These are phyloP conservation scores for Ammodytes dubius DNA, from an alignment of 2,113 vertebrate species.

Conservation along the genomic window DNA sequence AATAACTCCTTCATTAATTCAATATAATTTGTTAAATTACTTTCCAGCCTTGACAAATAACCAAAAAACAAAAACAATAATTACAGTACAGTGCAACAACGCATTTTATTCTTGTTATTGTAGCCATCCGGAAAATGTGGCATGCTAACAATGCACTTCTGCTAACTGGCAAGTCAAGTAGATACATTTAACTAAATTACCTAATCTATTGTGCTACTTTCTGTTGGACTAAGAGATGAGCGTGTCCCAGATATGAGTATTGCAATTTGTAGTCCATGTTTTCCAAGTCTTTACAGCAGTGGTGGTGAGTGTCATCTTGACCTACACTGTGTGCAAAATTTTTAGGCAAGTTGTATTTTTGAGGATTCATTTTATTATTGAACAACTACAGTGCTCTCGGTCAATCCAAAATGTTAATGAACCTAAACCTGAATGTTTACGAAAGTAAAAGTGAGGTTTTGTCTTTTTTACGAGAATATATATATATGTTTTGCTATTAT, in stretches of 20 bases:
- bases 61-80: background rate
- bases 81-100: background rate
- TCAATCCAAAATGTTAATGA: no score
- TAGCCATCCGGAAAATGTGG: background rate
- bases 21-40: conserved; percentile 6
- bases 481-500: no score
- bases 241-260: background rate
- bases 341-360: background rate
- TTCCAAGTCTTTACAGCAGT: background rate
- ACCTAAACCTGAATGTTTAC: no score
- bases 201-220: background rate
- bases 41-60: conserved; percentile 9
- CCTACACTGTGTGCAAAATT: background rate
- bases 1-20: conserved; percentile 23
- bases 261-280: background rate
- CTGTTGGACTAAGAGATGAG: background rate
- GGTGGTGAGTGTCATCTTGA: conserved; percentile 1
- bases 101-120: background rate
- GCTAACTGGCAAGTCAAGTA: background rate
- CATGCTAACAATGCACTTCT: background rate
- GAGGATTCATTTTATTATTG: no score
- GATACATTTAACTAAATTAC: background rate
- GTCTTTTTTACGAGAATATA: no score
- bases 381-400: no score
- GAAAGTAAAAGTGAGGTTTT: no score